Evolutionary conservation across 2,888 invertebrate genomes (phyloP).

Genomic region (Lathronympha strigana): DNA sequence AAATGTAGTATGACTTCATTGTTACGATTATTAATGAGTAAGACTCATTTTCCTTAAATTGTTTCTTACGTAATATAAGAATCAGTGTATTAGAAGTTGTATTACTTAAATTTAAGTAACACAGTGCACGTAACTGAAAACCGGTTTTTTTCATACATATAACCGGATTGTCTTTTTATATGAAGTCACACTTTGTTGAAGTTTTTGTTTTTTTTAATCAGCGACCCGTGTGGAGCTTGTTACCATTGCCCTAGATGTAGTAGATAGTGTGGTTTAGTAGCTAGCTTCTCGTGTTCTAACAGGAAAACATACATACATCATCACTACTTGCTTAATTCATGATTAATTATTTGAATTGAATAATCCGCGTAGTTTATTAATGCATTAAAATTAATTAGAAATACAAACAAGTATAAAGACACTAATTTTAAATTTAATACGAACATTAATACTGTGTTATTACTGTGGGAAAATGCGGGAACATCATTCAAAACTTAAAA

Average conservation of each 20-base stretch:
- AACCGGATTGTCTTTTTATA: background rate
- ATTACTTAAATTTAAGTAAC: background rate
- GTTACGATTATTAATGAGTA: background rate
- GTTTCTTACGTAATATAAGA: background rate
- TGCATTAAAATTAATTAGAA: too few relatives aligned
- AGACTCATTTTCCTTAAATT: background rate
- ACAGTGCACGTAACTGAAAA: too few relatives aligned
- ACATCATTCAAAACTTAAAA: too few relatives aligned
- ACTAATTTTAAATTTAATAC: too few relatives aligned
- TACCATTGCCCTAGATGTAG: conserved; percentile 54
- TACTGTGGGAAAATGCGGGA: too few relatives aligned
- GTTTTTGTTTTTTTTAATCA: conserved; percentile 57
- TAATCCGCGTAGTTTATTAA: background rate
- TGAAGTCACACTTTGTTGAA: conserved; percentile 45
- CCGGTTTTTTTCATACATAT: conserved; percentile 5
- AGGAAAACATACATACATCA: conserved; percentile 38
- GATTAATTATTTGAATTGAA: background rate
- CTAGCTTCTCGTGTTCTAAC: conserved; percentile 44
- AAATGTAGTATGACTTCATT: conserved; percentile 21
- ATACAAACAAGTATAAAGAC: too few relatives aligned
- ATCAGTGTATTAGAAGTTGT: background rate
- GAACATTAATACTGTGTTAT: too few relatives aligned
- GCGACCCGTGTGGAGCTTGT: conserved; percentile 64
- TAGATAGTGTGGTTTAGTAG: conserved; percentile 46
- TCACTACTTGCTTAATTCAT: background rate